Base-by-base conservation (phyloP, 2,113 vertebrate species). In the Ranitomeya imitator region DNA sequence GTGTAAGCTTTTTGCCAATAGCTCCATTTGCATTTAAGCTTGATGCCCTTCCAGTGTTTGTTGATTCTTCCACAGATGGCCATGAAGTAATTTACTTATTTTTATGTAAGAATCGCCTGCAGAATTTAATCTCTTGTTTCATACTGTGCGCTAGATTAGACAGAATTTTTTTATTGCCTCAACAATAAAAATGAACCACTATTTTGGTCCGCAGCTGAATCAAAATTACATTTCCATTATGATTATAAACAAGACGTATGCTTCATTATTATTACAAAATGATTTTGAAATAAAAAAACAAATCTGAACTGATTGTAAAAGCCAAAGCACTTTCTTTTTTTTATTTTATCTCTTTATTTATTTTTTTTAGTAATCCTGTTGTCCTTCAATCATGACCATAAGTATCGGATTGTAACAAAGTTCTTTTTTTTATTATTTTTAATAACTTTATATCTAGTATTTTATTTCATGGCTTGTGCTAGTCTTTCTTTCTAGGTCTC, bases 41-140 rank as follows among this genome's bases (percentile, higher is more conserved):
- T 89, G 87, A 85, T 89, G 87, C 60, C 87, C 87, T 89, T 88
- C 81, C 87, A 88, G 83, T 85, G 81, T 88, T 88, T 88, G 87
- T 88, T 88, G 81, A 85, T 88, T 88, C 59, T 88, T 88, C 74
- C 52, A 85, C 87, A 89, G 87, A 89, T 89, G 87, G 81, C 52
- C 81, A 89, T 89, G 74, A 83, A 63, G 80, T 88, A 76, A 89
- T 89, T 85, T 85, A 84, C 82, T 89, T 84, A 77, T 88, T 89
- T 89, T 89, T 85, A 88, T 88, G 87, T 76, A 79, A 83, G 87
- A 88, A 31, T 83, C 16, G 71, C 87, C 37, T 83, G 87, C 63
- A 83, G 80, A 88, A 83, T 88, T 88, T 88, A 88, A 88, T 88
- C 80, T 83, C 69, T 77, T 83, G 63, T 51, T 76, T 76, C 87